phyloP scores from a whole-genome alignment of 2,888 invertebrate species.

The Macaria notata region DNA sequence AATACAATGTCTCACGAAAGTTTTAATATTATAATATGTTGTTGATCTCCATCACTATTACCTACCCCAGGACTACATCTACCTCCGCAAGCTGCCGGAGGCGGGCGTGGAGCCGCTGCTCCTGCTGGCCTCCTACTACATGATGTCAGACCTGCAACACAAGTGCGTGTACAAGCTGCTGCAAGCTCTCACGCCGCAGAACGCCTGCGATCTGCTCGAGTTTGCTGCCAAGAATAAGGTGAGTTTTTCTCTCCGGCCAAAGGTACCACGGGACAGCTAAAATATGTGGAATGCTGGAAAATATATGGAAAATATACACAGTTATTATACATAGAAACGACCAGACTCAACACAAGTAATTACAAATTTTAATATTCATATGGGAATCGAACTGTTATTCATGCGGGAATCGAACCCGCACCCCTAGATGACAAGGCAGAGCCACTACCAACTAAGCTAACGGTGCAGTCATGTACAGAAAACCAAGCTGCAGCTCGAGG shows the following conservation, averaged over 20 bases:
- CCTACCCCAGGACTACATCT: slow-evolving; percentile 43
- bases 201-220: slow-evolving; percentile 43
- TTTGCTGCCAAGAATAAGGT: slow-evolving; percentile 52
- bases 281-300: not conserved
- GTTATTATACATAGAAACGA: too few species aligned
- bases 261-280: not conserved
- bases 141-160: slow-evolving; percentile 55
- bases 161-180: slow-evolving; percentile 51
- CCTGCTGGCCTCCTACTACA: slow-evolving; percentile 49
- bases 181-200: slow-evolving; percentile 21
- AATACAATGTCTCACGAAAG: too few species aligned
- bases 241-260: slow-evolving; percentile 7
- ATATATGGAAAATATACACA: too few species aligned
- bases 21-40: too few species aligned
- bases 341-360: too few species aligned
- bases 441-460: too few species aligned
- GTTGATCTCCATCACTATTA: not conserved
- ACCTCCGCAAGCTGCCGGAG: slow-evolving; percentile 47
- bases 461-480: too few species aligned
- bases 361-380: too few species aligned
- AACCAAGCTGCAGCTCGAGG: too few species aligned
- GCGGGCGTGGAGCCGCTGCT: slow-evolving; percentile 48
- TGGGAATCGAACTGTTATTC: too few species aligned
- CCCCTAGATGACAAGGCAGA: too few species aligned
- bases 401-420: too few species aligned